Base-by-base conservation (phyloP, 2,797 vertebrate genomes). In the Hozukius guyotensis region DNA sequence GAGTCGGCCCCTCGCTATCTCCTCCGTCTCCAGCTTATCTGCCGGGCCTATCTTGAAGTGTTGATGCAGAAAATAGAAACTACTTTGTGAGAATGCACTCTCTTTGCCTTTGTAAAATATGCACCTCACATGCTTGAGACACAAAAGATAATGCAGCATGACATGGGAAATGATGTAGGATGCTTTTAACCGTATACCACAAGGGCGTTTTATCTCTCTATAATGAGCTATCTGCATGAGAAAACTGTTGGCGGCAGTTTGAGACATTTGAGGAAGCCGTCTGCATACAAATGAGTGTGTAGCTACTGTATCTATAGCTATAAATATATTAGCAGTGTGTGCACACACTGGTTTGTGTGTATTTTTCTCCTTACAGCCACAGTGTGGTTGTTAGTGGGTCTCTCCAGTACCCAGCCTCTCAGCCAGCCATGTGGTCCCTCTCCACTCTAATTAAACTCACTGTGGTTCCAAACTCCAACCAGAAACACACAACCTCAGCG, bases 361-460 rank as follows among this genome's bases (percentile, higher is more conserved):
- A 38, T 74, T 29, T 31, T 60, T 57, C n/a, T 57, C 36, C 31
- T 46, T 24, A 10, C 62, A 60, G 75, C 74, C n/a, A 12, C 75
- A 74, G 31, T 81, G 67, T 72, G 73, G 69, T 71, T 89, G 80
- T 86, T 86, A 77, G 77, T 24, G 59, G 83, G 42, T 73, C 53
- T 78, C 77, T 81, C 80, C 77, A 78, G 29, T 62, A 61, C 38
- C 66, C 77, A 66, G 76, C 80, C 74, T 83, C 83, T 86, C 78
- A 80, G 53, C 75, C 84, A 90, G 76, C 88, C 93, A 89, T 91
- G 90, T 89, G 89, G 88, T 89, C 86, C 69, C 77, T 85, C 83
- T 90, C 88, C 86, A 85, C 72, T 86, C 89, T 94, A 92, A 95
- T 95, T 94, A 95, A 94, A 92, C 88, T 90, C 88, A 77, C 86